These are phyloP conservation scores for Cancer borealis DNA, from an alignment of 2,888 invertebrate genomes.

Conservation along the genomic window DNA sequence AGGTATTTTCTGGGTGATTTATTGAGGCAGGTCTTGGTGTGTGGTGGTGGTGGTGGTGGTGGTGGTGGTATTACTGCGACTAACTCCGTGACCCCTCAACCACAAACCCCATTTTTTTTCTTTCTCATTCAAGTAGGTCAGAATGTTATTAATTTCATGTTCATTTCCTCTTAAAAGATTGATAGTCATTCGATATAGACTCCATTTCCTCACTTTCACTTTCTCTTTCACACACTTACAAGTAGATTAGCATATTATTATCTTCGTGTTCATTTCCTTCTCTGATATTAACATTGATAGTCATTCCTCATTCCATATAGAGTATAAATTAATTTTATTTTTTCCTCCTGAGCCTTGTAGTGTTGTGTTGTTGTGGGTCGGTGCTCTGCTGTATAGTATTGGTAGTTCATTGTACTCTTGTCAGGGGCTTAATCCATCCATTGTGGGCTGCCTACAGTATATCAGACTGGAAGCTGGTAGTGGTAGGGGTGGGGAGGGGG, in stretches of 20 bases:
- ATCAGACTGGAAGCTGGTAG: slow-evolving; percentile 6
- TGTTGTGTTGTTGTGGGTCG: not conserved
- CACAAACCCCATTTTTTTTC: not conserved
- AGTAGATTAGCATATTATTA: not conserved
- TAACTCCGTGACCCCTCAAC: not conserved
- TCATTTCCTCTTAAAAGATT: no score
- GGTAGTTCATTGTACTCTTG: slow-evolving; percentile 28
- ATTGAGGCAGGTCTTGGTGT: not conserved
- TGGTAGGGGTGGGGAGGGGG: not conserved
- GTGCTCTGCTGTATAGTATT: not conserved
- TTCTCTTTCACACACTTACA: not conserved
- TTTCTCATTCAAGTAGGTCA: not conserved
- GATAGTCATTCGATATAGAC: no score
- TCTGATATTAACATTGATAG: not conserved
- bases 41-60: not conserved
- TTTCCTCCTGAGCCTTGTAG: not conserved
- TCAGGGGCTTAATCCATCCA: slow-evolving; percentile 24
- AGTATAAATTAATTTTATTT: not conserved
- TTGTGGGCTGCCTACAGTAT: slow-evolving; percentile 34
- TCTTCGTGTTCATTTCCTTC: not conserved
- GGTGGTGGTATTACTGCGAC: not conserved
- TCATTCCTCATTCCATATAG: not conserved
- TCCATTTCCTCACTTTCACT: not conserved
- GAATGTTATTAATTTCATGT: no score
- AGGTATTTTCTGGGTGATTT: not conserved